Percentiles rank a stretch among this genome's conserved stretches.
These are phyloP conservation scores for Papilio gigon DNA, from an alignment of 2,888 invertebrate species.

Conservation along the genomic window DNA sequence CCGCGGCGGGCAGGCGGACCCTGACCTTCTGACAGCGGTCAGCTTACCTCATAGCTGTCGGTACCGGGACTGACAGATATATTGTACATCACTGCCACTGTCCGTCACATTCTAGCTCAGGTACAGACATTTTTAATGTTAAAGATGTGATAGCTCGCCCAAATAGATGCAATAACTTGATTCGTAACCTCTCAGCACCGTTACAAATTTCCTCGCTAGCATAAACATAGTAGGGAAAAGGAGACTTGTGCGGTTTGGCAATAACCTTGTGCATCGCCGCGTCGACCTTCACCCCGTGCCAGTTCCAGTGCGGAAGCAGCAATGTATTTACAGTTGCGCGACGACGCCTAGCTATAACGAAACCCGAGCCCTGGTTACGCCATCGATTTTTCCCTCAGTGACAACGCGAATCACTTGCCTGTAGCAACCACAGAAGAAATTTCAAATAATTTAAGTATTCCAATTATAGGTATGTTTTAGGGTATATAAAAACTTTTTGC, in stretches of 20 bases:
- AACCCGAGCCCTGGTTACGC: constrained; percentile 51
- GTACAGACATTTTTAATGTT: too few species aligned
- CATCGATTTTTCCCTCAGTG: constrained; percentile 56
- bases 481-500: not conserved
- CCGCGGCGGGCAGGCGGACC: not conserved
- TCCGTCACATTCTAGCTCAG: too few species aligned
- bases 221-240: constrained; percentile 7
- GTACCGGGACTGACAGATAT: not conserved
- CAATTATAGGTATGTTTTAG: too few species aligned
- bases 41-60: constrained; percentile 14
- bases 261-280: constrained; percentile 35
- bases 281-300: constrained; percentile 36
- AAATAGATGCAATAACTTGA: too few species aligned
- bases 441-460: too few species aligned
- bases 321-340: constrained; percentile 39
- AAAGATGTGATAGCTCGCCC: constrained; percentile 3
- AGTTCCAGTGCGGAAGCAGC: constrained; percentile 30
- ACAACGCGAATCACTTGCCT: constrained; percentile 13
- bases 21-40: constrained; percentile 27
- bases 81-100: not conserved
- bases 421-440: too few species aligned
- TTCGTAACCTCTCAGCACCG: not conserved
- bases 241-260: not conserved
- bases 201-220: constrained; percentile 18
- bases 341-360: constrained; percentile 17